Conservation (phyloP, 1,140 invertebrate species). For the Drosophila orena region DNA sequence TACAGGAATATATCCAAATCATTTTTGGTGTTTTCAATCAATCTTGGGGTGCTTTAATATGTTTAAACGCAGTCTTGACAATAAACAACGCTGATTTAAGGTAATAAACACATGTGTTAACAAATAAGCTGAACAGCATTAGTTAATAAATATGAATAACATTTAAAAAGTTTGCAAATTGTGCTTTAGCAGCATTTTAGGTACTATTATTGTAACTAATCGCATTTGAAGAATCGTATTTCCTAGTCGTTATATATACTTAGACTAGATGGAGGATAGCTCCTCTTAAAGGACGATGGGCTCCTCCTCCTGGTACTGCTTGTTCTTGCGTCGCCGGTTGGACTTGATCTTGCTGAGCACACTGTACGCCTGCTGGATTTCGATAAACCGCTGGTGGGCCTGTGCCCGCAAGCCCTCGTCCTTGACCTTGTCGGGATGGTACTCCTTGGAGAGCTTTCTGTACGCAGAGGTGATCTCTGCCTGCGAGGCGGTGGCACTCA, state of each 20-base stretch:
- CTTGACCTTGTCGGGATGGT: slow-evolving; percentile 96
- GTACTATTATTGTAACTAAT: not conserved
- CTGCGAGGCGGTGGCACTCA: slow-evolving; percentile 91
- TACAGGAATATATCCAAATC: not conserved
- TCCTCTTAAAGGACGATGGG: slow-evolving; percentile 56
- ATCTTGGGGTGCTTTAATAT: not conserved
- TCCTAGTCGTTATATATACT: not conserved
- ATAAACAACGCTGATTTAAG: not conserved
- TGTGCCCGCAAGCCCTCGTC: slow-evolving; percentile 87
- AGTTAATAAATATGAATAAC: not conserved
- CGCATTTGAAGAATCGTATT: not conserved
- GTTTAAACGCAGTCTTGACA: not conserved
- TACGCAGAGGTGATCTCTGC: slow-evolving; percentile 94
- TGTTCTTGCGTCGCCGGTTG: slow-evolving; percentile 89
- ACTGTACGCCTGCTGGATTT: slow-evolving; percentile 97
- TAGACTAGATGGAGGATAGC: slow-evolving; percentile 1
- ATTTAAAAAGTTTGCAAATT: not conserved
- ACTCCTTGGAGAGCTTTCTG: slow-evolving; percentile 92
- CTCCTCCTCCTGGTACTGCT: slow-evolving; percentile 85
- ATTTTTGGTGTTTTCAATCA: not conserved
- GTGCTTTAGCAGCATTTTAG: not conserved
- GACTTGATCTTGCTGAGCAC: slow-evolving; percentile 93
- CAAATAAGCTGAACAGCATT: not conserved
- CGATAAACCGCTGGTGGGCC: slow-evolving; percentile 95
- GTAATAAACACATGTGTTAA: not conserved